Percentiles rank a stretch among this genome's conserved stretches.
phyloP scores from a whole-genome alignment of 2,797 vertebrate genomes.

The Ctenopoma multispine region DNA sequence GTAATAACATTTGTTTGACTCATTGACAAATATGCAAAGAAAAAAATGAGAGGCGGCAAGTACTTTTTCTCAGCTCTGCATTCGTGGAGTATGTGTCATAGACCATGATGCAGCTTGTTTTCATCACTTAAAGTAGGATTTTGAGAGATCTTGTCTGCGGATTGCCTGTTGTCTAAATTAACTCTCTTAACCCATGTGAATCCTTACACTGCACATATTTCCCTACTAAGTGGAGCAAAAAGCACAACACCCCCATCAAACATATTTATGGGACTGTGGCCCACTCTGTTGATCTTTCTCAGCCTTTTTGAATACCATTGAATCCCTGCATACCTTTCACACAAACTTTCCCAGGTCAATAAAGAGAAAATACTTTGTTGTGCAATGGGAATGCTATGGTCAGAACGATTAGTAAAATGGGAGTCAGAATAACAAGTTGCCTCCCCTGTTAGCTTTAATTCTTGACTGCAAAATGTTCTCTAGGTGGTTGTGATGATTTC shows the following conservation, averaged over 20 bases:
- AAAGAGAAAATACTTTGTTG: constrained; percentile 26
- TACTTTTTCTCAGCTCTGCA: too few species aligned
- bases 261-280: background rate
- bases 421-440: constrained; percentile 22
- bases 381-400: constrained; percentile 10
- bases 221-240: background rate
- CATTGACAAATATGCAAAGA: too few species aligned
- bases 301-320: background rate
- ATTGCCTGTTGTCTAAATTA: too few species aligned
- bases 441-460: constrained; percentile 21
- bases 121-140: too few species aligned
- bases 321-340: constrained; percentile 9
- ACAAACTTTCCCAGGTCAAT: constrained; percentile 42
- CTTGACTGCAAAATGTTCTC: constrained; percentile 12
- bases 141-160: too few species aligned
- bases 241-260: background rate
- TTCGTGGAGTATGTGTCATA: too few species aligned
- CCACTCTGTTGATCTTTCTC: background rate
- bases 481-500: constrained; percentile 10
- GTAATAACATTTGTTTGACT: too few species aligned
- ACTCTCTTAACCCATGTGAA: too few species aligned
- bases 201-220: background rate
- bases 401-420: constrained; percentile 15
- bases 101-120: too few species aligned
- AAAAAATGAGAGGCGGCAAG: too few species aligned